Percentiles rank a stretch among this genome's conserved stretches.
These are phyloP conservation scores for Sturnira hondurensis DNA, from an alignment of 2,113 vertebrate genomes.

Conservation along the genomic window DNA sequence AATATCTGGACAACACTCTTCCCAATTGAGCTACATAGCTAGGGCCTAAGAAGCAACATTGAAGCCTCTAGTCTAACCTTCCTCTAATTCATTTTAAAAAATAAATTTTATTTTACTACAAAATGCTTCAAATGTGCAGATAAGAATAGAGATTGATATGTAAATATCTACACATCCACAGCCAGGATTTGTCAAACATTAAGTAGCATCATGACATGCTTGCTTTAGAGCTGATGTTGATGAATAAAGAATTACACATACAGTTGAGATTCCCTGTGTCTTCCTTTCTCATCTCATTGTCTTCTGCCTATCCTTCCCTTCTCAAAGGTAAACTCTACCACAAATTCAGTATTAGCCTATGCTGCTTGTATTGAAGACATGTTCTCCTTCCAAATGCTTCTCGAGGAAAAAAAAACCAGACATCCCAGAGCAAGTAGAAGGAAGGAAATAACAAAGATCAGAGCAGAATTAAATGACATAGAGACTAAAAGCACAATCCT, in stretches of 20 bases:
- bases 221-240: neutral
- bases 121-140: neutral
- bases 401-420: too few relatives aligned
- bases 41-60: neutral
- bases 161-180: neutral
- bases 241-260: neutral
- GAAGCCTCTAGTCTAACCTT: neutral
- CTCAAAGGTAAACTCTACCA: neutral
- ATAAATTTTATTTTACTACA: neutral
- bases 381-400: too few relatives aligned
- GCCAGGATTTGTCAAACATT: neutral
- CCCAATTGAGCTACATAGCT: too few relatives aligned
- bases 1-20: too few relatives aligned
- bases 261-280: neutral
- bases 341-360: neutral
- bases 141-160: neutral
- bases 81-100: neutral
- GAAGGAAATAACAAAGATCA: too few relatives aligned
- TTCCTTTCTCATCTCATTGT: neutral
- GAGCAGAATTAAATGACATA: too few relatives aligned
- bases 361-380: too few relatives aligned
- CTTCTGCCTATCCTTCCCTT: neutral
- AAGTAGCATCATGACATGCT: neutral
- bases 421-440: too few relatives aligned
- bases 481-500: too few relatives aligned